These are phyloP conservation scores for Umimayanthus chanpuru DNA, from an alignment of 92 coral and sea anemone species.

Conservation along the genomic window DNA sequence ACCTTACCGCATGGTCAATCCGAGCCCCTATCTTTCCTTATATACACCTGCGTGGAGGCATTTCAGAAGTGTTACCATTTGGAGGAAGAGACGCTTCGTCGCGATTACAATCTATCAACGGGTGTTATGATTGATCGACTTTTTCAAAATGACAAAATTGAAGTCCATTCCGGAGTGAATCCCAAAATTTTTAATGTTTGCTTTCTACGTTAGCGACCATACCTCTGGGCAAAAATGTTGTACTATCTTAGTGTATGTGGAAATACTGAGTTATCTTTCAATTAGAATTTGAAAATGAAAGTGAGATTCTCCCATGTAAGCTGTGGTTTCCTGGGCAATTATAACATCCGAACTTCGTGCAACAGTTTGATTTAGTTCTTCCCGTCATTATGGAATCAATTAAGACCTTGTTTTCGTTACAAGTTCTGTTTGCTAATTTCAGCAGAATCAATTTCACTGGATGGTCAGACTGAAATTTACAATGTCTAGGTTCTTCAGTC, in stretches of 20 bases:
- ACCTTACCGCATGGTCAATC: conserved; percentile 36
- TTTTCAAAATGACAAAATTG: conserved; percentile 24
- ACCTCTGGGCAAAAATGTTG: conserved; percentile 34
- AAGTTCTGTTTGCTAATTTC: conserved; percentile 29
- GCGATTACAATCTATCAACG: conserved; percentile 7
- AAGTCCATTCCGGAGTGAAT: conserved; percentile 19
- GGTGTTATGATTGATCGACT: conserved; percentile 23
- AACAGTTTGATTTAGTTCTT: conserved; percentile 41
- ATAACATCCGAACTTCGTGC: conserved; percentile 40
- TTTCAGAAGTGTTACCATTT: conserved; percentile 14
- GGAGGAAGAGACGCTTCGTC: neutral
- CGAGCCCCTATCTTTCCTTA: neutral
- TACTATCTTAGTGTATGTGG: conserved; percentile 3
- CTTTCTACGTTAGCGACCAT: conserved; percentile 14
- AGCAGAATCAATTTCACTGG: conserved; percentile 24
- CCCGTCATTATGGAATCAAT: conserved; percentile 19
- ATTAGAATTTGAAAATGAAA: conserved; percentile 37
- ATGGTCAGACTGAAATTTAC: neutral
- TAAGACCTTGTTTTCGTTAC: conserved; percentile 32
- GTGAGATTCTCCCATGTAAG: conserved; percentile 20
- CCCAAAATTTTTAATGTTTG: neutral
- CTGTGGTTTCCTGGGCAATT: conserved; percentile 40
- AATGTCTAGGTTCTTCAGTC: neutral
- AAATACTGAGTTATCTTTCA: conserved; percentile 18
- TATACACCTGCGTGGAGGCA: conserved; percentile 10